A percentile compares a stretch with the other conserved stretches of the same genome.
Evolutionary conservation across 2,797 vertebrate genomes (phyloP).

Genomic region (Alosa sapidissima): DNA sequence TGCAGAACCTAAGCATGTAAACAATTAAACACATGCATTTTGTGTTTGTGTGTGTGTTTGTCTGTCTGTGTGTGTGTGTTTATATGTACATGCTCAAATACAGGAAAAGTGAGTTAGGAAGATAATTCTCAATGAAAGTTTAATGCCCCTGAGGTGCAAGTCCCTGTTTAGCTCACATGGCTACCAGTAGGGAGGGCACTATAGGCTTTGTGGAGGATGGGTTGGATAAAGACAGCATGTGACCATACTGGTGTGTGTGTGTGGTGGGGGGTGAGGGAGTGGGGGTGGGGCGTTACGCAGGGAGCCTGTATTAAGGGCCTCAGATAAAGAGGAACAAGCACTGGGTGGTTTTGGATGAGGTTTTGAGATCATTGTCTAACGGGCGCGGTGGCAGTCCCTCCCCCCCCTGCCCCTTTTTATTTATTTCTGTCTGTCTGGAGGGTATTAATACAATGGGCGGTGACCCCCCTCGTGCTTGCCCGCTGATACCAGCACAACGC

Average conservation of each 20-base stretch:
- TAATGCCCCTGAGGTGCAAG: not conserved
- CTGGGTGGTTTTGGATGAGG: not conserved
- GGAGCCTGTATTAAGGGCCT: not conserved
- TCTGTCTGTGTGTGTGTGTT: too few species aligned
- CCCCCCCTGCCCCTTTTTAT: slow-evolving; percentile 3
- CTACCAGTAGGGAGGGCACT: not conserved
- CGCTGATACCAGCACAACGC: not conserved
- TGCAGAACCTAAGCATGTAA: not conserved
- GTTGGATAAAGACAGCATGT: not conserved
- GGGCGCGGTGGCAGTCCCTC: not conserved
- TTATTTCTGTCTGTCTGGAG: slow-evolving; percentile 37
- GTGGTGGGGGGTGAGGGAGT: not conserved
- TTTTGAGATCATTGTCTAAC: slow-evolving; percentile 11
- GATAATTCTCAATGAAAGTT: not conserved
- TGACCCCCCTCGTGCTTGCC: not conserved
- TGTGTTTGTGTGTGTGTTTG: not conserved
- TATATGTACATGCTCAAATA: not conserved
- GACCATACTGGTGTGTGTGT: not conserved
- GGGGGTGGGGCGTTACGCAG: not conserved
- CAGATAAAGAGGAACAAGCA: not conserved
- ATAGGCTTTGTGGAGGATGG: not conserved
- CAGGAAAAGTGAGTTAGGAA: not conserved
- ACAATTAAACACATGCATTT: not conserved
- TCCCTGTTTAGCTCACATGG: not conserved
- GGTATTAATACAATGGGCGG: slow-evolving; percentile 37